phyloP scores from a whole-genome alignment of 2,113 vertebrate species.

The Rynchops niger region DNA sequence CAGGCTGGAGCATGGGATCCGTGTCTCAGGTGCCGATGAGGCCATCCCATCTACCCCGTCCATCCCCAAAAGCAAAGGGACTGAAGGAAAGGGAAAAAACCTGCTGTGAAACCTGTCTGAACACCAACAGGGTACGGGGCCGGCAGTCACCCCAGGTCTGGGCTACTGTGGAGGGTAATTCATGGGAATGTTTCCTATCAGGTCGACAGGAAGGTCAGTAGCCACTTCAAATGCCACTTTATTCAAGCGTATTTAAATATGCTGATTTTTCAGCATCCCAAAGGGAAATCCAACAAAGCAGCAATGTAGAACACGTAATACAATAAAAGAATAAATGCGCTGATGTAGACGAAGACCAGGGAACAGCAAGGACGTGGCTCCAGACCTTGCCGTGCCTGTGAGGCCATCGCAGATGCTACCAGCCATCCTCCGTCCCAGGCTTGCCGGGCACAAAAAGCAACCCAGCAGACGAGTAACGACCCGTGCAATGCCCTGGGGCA shows the following conservation, averaged over 20 bases:
- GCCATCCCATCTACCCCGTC: neutral
- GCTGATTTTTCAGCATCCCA: neutral
- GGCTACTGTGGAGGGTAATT: rapidly evolving
- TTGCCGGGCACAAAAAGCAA: neutral
- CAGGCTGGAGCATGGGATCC: neutral
- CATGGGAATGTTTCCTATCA: neutral
- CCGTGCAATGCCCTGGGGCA: neutral
- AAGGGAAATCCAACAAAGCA: neutral
- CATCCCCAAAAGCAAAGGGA: neutral
- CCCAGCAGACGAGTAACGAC: neutral
- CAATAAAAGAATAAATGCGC: neutral
- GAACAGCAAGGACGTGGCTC: neutral
- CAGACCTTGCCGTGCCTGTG: rapidly evolving
- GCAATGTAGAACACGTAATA: neutral
- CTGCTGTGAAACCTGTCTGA: neutral
- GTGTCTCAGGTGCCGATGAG: neutral
- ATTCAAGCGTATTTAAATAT: neutral
- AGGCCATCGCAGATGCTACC: neutral
- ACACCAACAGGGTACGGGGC: neutral
- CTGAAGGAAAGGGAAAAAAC: neutral
- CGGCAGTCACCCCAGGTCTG: rapidly evolving
- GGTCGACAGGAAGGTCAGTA: neutral
- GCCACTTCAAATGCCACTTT: neutral
- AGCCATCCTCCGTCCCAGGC: neutral
- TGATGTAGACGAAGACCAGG: neutral